Conservation (phyloP, 1,140 invertebrate species). For the Leptinotarsa defecta region DNA sequence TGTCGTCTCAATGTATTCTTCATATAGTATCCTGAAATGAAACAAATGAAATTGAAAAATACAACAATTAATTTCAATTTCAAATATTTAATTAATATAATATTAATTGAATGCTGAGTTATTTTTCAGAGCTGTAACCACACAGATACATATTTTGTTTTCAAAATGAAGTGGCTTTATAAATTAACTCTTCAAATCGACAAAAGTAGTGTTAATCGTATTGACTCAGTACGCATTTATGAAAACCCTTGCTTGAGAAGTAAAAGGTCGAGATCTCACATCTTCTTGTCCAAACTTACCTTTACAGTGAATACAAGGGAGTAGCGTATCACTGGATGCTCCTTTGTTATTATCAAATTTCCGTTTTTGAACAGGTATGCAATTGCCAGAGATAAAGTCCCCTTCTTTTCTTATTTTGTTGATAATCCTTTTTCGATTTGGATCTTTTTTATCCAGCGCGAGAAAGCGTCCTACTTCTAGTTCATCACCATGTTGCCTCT, state of each 20-base stretch:
- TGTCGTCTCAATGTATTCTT: slow-evolving; percentile 22
- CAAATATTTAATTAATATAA: too few species aligned
- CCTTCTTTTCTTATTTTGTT: slow-evolving; percentile 21
- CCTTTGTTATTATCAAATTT: background rate
- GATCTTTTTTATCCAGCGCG: background rate
- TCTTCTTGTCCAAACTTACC: slow-evolving; percentile 19
- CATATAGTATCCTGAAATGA: too few species aligned
- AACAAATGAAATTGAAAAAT: too few species aligned
- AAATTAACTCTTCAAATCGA: too few species aligned
- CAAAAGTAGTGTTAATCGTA: too few species aligned
- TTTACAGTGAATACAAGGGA: slow-evolving; percentile 13
- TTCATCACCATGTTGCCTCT: slow-evolving; percentile 27
- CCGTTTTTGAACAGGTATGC: background rate
- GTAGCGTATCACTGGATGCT: background rate
- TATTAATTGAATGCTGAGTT: too few species aligned
- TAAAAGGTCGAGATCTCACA: background rate
- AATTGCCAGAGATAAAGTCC: background rate
- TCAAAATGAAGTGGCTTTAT: too few species aligned
- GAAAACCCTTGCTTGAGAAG: background rate
- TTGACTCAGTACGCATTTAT: too few species aligned
- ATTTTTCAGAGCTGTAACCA: too few species aligned
- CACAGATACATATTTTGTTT: too few species aligned
- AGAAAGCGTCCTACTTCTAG: slow-evolving; percentile 15
- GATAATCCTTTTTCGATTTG: slow-evolving; percentile 16
- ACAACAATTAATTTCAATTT: too few species aligned